These are phyloP conservation scores for Tiliqua scincoides DNA, from an alignment of 2,113 vertebrate genomes.

Conservation along the genomic window DNA sequence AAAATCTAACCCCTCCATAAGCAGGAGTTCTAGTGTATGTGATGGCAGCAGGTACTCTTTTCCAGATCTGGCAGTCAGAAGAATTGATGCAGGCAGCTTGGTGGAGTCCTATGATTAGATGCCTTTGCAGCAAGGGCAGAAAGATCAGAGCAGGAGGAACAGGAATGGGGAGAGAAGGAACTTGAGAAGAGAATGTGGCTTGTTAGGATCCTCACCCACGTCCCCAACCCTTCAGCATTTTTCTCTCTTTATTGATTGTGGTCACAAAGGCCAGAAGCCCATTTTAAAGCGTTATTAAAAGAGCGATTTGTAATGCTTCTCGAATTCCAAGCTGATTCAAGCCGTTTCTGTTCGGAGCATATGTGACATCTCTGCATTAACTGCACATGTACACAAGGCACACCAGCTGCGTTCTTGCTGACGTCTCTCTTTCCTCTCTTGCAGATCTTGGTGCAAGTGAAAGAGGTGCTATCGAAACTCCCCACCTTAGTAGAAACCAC, in stretches of 20 bases:
- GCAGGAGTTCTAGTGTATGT: not conserved
- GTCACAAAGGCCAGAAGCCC: not conserved
- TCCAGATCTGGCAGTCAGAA: not conserved
- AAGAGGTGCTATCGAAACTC: conserved; percentile 90
- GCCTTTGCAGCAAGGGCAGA: not conserved
- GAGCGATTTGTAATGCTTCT: not conserved
- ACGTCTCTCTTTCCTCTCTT: not conserved
- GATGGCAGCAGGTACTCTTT: too few species aligned
- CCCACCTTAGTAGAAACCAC: conserved; percentile 90
- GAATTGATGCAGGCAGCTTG: not conserved
- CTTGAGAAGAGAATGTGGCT: too few species aligned
- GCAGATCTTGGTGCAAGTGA: conserved; percentile 93
- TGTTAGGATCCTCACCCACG: not conserved
- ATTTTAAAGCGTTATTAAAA: not conserved
- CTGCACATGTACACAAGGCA: rapidly evolving
- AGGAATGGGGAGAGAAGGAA: not conserved
- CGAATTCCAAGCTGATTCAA: not conserved
- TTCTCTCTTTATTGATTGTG: not conserved
- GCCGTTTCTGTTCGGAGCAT: too few species aligned
- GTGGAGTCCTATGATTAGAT: not conserved
- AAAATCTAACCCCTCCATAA: too few species aligned
- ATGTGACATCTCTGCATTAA: not conserved
- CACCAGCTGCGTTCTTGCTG: rapidly evolving
- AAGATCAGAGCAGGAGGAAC: not conserved
- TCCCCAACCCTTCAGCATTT: not conserved